A percentile compares a stretch with the other conserved stretches of the same genome.
These are phyloP conservation scores for Martes martes DNA, from an alignment of 2,113 vertebrate genomes.

Conservation along the genomic window DNA sequence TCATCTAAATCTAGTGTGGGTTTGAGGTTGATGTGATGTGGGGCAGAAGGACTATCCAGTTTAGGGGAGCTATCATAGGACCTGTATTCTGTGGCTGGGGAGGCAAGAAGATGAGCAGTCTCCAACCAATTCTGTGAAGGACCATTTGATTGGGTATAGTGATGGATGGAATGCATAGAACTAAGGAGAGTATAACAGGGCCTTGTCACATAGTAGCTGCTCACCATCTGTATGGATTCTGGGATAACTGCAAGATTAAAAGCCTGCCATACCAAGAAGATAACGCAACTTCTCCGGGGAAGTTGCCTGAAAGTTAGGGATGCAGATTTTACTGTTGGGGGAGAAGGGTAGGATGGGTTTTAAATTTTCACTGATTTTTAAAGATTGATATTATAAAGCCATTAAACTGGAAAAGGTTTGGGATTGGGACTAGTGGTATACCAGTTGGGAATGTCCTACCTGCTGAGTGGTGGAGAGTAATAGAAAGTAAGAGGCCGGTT, in stretches of 20 bases:
- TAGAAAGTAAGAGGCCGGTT: neutral
- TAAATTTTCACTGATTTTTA: neutral
- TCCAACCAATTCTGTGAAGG: neutral
- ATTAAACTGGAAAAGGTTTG: neutral
- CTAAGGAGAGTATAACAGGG: neutral
- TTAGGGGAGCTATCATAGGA: neutral
- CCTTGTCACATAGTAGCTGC: neutral
- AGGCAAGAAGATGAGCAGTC: neutral
- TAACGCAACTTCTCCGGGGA: neutral
- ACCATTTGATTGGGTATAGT: neutral
- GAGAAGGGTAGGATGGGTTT: neutral
- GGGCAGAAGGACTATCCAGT: neutral
- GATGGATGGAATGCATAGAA: neutral
- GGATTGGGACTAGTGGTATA: neutral
- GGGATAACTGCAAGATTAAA: constrained; percentile 19
- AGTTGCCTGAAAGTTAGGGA: neutral
- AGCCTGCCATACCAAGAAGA: neutral
- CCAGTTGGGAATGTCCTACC: neutral
- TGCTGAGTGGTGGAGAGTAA: neutral
- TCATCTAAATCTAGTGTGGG: neutral
- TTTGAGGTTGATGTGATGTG: neutral
- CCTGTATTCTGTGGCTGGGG: neutral
- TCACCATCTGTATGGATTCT: neutral
- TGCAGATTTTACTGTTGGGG: neutral
- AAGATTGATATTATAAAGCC: neutral